Conservation (phyloP, 2,113 vertebrate species). For the Ovibos moschatus region DNA sequence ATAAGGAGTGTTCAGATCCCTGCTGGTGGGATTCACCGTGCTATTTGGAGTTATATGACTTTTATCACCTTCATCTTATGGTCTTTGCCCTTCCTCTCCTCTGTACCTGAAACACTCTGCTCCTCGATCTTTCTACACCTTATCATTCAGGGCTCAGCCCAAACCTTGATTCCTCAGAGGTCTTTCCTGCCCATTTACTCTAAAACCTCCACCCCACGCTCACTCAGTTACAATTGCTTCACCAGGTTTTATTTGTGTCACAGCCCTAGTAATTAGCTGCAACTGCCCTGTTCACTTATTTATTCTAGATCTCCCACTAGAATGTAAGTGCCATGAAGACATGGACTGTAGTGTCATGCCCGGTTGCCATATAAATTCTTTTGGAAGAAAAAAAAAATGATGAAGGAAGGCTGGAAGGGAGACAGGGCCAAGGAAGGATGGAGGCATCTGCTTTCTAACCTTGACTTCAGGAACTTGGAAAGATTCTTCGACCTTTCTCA, state of each 20-base stretch:
- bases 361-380: not conserved
- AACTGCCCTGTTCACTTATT: not conserved
- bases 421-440: not conserved
- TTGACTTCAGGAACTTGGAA: not conserved
- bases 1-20: too few species aligned
- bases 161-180: not conserved
- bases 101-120: not conserved
- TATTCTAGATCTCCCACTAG: not conserved
- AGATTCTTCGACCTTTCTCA: not conserved
- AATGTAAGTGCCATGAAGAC: not conserved
- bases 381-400: not conserved
- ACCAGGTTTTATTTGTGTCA: not conserved
- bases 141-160: not conserved
- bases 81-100: not conserved
- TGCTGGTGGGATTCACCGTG: rapidly evolving
- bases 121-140: not conserved
- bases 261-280: not conserved
- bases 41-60: not conserved
- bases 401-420: not conserved
- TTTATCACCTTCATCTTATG: not conserved
- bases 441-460: not conserved
- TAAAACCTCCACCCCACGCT: rapidly evolving
- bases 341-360: not conserved
- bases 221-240: too few species aligned
- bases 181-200: not conserved